Evolutionary conservation across 2,113 vertebrate species (phyloP).

Genomic region (Mustelus asterias): DNA sequence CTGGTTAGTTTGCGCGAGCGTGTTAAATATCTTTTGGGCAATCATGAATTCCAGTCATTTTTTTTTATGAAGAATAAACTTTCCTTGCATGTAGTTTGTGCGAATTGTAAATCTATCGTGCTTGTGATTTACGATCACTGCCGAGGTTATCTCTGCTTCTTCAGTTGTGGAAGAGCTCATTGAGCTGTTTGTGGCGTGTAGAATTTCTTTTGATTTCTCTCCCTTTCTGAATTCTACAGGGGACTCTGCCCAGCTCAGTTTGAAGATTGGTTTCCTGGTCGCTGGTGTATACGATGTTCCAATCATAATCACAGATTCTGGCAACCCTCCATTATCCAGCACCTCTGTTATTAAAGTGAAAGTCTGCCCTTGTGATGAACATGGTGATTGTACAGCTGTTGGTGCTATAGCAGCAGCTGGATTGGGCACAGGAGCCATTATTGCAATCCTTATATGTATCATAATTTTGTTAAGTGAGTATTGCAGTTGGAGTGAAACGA

Average conservation of each 20-base stretch:
- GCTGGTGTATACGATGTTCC: constrained; percentile 88
- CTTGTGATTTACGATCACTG: neutral
- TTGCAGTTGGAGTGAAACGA: neutral
- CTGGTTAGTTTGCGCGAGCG: neutral
- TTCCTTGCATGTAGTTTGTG: too few species aligned
- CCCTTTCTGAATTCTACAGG: constrained; percentile 53
- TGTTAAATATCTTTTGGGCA: neutral
- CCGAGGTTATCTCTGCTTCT: neutral
- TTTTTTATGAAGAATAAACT: neutral
- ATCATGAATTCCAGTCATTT: neutral
- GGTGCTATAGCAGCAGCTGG: constrained; percentile 80
- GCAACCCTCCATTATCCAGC: constrained; percentile 88
- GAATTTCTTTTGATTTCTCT: neutral
- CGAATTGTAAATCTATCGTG: neutral
- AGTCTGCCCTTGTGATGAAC: constrained; percentile 87
- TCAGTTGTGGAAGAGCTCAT: neutral
- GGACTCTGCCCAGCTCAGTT: constrained; percentile 78
- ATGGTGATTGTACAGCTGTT: constrained; percentile 82
- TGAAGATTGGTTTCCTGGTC: constrained; percentile 81
- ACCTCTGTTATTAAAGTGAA: constrained; percentile 87
- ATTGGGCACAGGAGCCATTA: constrained; percentile 87
- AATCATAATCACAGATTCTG: constrained; percentile 80
- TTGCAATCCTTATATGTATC: constrained; percentile 89
- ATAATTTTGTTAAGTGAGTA: constrained; percentile 84
- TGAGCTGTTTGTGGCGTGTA: neutral